Base-by-base conservation (phyloP, 2,888 invertebrate genomes). In the Cephonodes hylas region DNA sequence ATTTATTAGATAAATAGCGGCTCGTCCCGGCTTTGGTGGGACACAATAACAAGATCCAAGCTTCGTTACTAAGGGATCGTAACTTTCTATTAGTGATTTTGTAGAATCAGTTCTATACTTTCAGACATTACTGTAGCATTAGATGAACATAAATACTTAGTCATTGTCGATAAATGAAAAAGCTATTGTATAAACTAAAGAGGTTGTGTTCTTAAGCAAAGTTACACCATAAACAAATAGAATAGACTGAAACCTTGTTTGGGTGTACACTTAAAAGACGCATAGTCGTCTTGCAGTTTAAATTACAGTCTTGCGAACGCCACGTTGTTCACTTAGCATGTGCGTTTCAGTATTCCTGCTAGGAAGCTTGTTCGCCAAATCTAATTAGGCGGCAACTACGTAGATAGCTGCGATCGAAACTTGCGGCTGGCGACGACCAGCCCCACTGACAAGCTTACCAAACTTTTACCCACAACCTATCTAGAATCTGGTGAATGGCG, bases 361-460 rank as follows among this genome's bases (percentile, higher is more conserved):
- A 60, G 42, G 70, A 68, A 79, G 74, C 79, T 77, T 76, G 81
- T 79, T 79, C 66, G 60, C 70, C 71, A 77, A 81, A 86, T 86
- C 81, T 88, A 87, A 88, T 88, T 86, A 87, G 80, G 74, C 76
- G 76, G 74, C 81, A 77, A 78, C 79, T 79, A 72, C 74, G 73
- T 79, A 81, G 78, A 81, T 80, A 77, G 78, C 77, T 70, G 75
- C 78, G 77, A 85, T 85, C 78, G 81, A 83, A 86, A 84, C 83
- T 87, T 84, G 81, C 67, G 75, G 77, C 75, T 76, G 76, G 74
- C 75, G 76, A 77, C 74, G 72, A 76, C 79, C 74, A 77, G 76
- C 76, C 74, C 70, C 71, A 73, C 80, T 81, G 81, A 84, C 80
- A 79, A 80, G 81, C 85, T 86, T 85, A 82, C 74, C 68, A 77